phyloP scores from a whole-genome alignment of 2,888 invertebrate genomes.

The Silvanus unidentatus region DNA sequence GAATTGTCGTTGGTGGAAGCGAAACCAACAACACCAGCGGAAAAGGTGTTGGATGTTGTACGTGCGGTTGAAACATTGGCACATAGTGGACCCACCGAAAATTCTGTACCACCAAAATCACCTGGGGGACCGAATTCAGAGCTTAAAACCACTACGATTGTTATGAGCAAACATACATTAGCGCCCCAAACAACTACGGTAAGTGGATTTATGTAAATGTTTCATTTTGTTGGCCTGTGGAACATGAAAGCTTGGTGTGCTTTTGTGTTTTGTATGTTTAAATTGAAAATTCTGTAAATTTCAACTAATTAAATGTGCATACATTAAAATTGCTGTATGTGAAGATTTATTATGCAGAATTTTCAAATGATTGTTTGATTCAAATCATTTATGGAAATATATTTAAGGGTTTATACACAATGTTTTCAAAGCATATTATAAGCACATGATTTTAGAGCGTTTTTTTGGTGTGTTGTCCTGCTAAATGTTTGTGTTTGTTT shows the following conservation, averaged over 20 bases:
- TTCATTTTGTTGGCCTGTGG: not conserved
- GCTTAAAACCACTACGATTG: conserved; percentile 82
- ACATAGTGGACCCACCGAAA: conserved; percentile 48
- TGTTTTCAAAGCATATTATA: too few relatives aligned
- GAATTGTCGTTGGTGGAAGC: conserved; percentile 49
- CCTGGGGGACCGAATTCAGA: conserved; percentile 56
- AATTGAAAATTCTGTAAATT: too few relatives aligned
- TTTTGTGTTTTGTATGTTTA: conserved; percentile 15
- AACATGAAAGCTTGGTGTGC: conserved; percentile 17
- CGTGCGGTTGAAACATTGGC: conserved; percentile 71
- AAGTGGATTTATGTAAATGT: conserved; percentile 37
- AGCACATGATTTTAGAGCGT: too few relatives aligned
- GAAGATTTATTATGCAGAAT: too few relatives aligned
- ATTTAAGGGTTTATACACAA: too few relatives aligned
- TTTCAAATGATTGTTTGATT: too few relatives aligned
- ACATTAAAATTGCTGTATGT: too few relatives aligned
- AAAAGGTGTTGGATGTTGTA: conserved; percentile 85
- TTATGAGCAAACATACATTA: conserved; percentile 89
- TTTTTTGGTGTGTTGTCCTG: too few relatives aligned
- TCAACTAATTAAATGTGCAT: too few relatives aligned
- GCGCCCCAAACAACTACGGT: conserved; percentile 64
- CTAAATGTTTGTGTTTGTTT: too few relatives aligned
- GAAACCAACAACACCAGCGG: conserved; percentile 71
- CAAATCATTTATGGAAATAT: too few relatives aligned
- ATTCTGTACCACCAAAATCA: conserved; percentile 64